These are phyloP conservation scores for Philhelius pedissequus DNA, from an alignment of 2,888 invertebrate genomes.

Conservation along the genomic window DNA sequence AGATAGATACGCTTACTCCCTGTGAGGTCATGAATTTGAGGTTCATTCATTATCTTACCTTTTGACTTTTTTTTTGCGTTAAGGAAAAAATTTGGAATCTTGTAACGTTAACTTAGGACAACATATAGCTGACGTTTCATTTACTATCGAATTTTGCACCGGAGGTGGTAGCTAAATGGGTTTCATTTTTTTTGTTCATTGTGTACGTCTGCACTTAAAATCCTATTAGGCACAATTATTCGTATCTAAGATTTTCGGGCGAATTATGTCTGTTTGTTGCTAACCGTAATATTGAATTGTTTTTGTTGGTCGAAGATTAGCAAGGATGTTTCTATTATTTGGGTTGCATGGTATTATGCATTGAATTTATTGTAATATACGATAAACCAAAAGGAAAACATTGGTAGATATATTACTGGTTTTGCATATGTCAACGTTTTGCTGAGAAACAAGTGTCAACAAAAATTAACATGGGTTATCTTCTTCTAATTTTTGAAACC, in stretches of 20 bases:
- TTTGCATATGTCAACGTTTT: not conserved
- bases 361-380: not conserved
- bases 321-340: not conserved
- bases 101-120: too few species aligned
- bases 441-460: not conserved
- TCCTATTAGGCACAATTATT: constrained; percentile 78
- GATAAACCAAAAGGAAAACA: not conserved
- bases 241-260: constrained; percentile 56
- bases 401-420: not conserved
- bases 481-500: too few species aligned
- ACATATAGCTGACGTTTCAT: constrained; percentile 52
- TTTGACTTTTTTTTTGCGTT: constrained; percentile 20
- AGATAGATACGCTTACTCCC: constrained; percentile 36
- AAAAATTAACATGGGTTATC: too few species aligned
- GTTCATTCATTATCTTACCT: constrained; percentile 57
- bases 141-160: constrained; percentile 70
- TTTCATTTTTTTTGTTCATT: constrained; percentile 28
- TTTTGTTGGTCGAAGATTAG: not conserved
- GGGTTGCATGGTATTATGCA: constrained; percentile 20
- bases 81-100: constrained; percentile 7
- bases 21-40: constrained; percentile 59
- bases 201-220: constrained; percentile 74
- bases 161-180: constrained; percentile 73
- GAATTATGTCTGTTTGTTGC: constrained; percentile 25
- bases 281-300: not conserved